Evolutionary conservation across 2,797 vertebrate species (phyloP).

Genomic region (Neosilurus mollespiculum): DNA sequence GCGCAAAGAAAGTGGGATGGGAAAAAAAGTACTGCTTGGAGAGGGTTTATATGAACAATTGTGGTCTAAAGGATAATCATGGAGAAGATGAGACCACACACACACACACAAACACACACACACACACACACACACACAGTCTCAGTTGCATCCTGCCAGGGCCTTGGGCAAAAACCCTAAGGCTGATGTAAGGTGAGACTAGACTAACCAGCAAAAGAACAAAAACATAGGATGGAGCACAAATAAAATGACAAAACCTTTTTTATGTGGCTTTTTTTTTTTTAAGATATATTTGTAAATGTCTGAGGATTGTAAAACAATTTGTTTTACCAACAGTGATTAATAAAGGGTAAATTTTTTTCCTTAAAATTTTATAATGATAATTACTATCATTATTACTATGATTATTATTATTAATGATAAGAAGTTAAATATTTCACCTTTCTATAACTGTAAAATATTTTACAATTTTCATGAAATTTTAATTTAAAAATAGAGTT

Average conservation of each 20-base stretch:
- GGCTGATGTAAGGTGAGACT: not conserved
- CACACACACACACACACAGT: slow-evolving; percentile 1
- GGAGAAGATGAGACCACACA: not conserved
- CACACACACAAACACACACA: not conserved
- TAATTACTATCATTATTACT: too few species aligned
- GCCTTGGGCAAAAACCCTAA: not conserved
- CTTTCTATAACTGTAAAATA: too few species aligned
- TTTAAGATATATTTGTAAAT: not conserved
- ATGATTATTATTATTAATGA: too few species aligned
- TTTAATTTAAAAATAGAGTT: too few species aligned
- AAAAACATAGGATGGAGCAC: not conserved
- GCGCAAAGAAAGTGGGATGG: not conserved
- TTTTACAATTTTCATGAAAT: too few species aligned
- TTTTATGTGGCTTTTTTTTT: too few species aligned
- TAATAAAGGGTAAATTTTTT: not conserved
- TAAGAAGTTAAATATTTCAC: too few species aligned
- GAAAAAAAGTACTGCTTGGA: not conserved
- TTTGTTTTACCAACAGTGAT: not conserved
- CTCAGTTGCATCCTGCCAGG: not conserved
- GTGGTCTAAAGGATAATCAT: slow-evolving; percentile 13
- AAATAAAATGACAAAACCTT: not conserved
- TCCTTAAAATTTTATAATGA: too few species aligned
- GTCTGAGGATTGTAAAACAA: not conserved
- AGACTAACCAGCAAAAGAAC: not conserved
- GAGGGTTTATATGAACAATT: not conserved